Evolutionary conservation across 2,888 invertebrate genomes (phyloP).

Genomic region (Athalia cordata): DNA sequence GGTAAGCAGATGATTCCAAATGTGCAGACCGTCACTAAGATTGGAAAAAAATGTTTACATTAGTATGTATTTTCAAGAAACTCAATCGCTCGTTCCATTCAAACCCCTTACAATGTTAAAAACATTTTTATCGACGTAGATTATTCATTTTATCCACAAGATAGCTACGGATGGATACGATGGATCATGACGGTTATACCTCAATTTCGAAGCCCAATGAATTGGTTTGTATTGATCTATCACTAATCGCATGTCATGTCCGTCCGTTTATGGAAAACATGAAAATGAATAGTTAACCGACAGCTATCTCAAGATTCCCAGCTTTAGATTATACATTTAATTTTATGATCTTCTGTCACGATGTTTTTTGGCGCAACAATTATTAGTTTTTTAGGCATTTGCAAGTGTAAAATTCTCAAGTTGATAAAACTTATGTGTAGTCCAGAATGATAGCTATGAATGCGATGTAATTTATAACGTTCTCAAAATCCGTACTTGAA

Average conservation of each 20-base stretch:
- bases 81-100: slow-evolving; percentile 67
- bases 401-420: not conserved
- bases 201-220: not conserved
- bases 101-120: slow-evolving; percentile 49
- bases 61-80: slow-evolving; percentile 69
- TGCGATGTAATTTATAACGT: not conserved
- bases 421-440: not conserved
- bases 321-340: slow-evolving; percentile 17
- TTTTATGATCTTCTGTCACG: slow-evolving; percentile 11
- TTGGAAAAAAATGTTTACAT: slow-evolving; percentile 72
- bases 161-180: slow-evolving; percentile 11
- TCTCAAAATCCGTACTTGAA: not conserved
- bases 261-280: not conserved
- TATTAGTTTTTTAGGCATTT: not conserved
- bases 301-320: slow-evolving; percentile 11
- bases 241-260: not conserved
- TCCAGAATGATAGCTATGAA: not conserved
- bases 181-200: not conserved
- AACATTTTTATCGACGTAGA: not conserved
- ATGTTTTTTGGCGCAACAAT: not conserved
- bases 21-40: slow-evolving; percentile 72
- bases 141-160: slow-evolving; percentile 7
- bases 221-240: not conserved
- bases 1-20: slow-evolving; percentile 71
- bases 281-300: not conserved